These are phyloP conservation scores for Drosophila rhopaloa DNA, from an alignment of 1,140 invertebrate species.

Conservation along the genomic window DNA sequence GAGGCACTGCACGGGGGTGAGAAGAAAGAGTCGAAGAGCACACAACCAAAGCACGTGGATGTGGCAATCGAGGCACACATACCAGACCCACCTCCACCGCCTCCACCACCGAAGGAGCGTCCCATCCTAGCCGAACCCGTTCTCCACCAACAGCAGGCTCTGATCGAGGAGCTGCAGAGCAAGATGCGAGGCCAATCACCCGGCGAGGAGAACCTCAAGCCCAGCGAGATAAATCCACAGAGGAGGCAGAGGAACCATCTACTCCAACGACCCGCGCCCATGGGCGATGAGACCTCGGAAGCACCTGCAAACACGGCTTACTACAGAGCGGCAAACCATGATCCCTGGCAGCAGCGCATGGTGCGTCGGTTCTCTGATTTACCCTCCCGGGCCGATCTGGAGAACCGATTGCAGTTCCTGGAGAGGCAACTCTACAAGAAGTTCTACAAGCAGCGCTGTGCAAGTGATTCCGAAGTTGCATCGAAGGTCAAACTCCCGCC, in stretches of 20 bases:
- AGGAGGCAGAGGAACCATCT: conserved; percentile 30
- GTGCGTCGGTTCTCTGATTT: conserved; percentile 84
- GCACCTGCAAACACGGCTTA: conserved; percentile 83
- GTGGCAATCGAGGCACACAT: conserved; percentile 72
- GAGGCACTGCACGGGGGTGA: conserved; percentile 60
- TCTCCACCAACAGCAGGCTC: conserved; percentile 57
- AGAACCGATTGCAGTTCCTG: conserved; percentile 82
- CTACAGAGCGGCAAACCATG: conserved; percentile 79
- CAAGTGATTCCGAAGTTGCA: conserved; percentile 85
- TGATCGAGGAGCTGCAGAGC: conserved; percentile 75
- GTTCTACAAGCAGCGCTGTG: conserved; percentile 84
- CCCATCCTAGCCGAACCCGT: conserved; percentile 18
- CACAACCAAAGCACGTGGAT: conserved; percentile 39
- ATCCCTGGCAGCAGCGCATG: conserved; percentile 70
- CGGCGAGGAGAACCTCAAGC: conserved; percentile 73
- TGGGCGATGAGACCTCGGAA: conserved; percentile 84
- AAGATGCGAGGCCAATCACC: conserved; percentile 64
- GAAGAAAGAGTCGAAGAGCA: conserved; percentile 2
- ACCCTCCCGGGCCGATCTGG: conserved; percentile 81
- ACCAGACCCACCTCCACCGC: conserved; percentile 54
- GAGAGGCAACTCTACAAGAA: conserved; percentile 81
- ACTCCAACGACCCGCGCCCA: conserved; percentile 64
- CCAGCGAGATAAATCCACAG: conserved; percentile 75
- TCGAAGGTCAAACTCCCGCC: conserved; percentile 48
- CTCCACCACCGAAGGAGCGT: conserved; percentile 38